These are phyloP conservation scores for Halichoeres trimaculatus DNA, from an alignment of 2,113 vertebrate genomes.

Conservation along the genomic window DNA sequence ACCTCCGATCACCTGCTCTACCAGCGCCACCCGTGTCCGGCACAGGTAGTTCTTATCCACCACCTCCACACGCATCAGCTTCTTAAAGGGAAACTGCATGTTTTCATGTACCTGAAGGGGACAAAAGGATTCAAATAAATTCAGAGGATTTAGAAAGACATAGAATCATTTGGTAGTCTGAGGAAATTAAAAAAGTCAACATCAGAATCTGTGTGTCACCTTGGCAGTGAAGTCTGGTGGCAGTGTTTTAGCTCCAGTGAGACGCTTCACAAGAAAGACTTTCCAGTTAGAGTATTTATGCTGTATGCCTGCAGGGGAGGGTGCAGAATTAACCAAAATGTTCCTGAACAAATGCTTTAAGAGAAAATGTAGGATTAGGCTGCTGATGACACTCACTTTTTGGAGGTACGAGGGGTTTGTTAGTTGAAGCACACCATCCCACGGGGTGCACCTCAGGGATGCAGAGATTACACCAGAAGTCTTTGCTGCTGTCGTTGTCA, in stretches of 20 bases:
- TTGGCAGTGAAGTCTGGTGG: slow-evolving; percentile 94
- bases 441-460: slow-evolving; percentile 95
- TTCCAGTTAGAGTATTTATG: slow-evolving; percentile 99
- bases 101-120: slow-evolving; percentile 90
- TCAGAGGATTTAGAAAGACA: too few species aligned
- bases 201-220: slow-evolving; percentile 76
- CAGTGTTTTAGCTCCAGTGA: slow-evolving; percentile 99
- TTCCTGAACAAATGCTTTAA: neutral
- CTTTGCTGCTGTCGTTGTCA: slow-evolving; percentile 93
- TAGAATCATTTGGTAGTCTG: too few species aligned
- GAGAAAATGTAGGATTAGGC: neutral
- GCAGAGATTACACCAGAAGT: slow-evolving; percentile 97
- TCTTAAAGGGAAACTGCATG: slow-evolving; percentile 96
- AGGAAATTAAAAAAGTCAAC: too few species aligned
- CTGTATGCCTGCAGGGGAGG: slow-evolving; percentile 88
- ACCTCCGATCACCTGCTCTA: slow-evolving; percentile 95
- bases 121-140: neutral
- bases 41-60: slow-evolving; percentile 98
- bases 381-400: slow-evolving; percentile 82
- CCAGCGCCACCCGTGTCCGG: slow-evolving; percentile 94
- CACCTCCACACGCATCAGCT: slow-evolving; percentile 97
- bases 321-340: neutral
- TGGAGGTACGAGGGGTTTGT: slow-evolving; percentile 96
- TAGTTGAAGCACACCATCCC: slow-evolving; percentile 97
- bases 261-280: slow-evolving; percentile 97